Evolutionary conservation across 2,888 invertebrate genomes (phyloP), one percentile per base, ranked within the genome.

Genomic region (Drosophila yooni): DNA sequence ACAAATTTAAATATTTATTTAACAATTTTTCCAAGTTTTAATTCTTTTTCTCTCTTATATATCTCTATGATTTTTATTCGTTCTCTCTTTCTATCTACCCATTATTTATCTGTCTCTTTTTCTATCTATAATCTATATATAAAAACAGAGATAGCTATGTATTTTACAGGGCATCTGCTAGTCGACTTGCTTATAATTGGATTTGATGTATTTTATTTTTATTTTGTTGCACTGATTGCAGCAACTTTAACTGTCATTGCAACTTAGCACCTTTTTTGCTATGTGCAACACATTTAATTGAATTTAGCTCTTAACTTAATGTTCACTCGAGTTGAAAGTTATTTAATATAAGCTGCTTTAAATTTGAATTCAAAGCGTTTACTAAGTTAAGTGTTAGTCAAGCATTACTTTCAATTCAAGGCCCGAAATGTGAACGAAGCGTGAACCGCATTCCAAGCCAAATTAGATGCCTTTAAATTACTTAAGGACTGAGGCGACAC

Each of bases 381-480:
- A 2, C 25, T 40, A 48, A 33, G 54, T 58, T 25, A 62, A 59
- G 33, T 52, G 65, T 46, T 34, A 58, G 50, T 48, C 70, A 29
- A 43, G 46, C 57, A 61, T 79, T 65, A 36, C 52, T 51, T 70
- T 51, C 60, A 64, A 66, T 78, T 74, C 74, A 74, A 67, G 52
- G 21, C n/a, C 59, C 21, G 33, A 56, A 48, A 56, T 58, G 59
- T 61, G 27, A 33, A 25, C 40, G 53, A 36, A 53, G 38, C 72
- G 59, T 76, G 80, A 80, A 64, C 53, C 77, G 76, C 81, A 76
- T 72, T 69, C 77, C 60, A 57, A 65, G 8, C 8, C 65, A 70
- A 81, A 80, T 80, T 80, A 74, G 80, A 53, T 60, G 80, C 64
- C 60, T 64, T 78, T 81, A 80, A 81, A 78, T 74, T 77, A 79